phyloP scores from a whole-genome alignment of 2,797 vertebrate species.

The Picus viridis region DNA sequence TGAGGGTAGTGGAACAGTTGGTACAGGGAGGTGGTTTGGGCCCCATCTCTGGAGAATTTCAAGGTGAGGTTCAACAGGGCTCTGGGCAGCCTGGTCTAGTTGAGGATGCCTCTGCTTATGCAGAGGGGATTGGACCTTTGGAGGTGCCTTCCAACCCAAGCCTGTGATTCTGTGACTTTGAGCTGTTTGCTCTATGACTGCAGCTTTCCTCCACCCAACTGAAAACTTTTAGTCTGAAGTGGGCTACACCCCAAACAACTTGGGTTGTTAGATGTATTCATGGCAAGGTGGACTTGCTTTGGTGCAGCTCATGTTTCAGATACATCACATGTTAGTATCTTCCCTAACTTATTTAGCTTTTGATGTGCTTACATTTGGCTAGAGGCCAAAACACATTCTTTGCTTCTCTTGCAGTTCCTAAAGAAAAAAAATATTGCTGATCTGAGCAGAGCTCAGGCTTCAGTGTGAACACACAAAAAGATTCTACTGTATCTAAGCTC shows the following conservation, averaged over 20 bases:
- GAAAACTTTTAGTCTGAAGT: not conserved
- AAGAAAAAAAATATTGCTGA: not conserved
- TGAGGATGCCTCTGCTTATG: no score
- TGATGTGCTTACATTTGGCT: not conserved
- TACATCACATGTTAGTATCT: not conserved
- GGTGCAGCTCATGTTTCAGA: not conserved
- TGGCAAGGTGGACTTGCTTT: not conserved
- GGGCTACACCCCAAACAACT: not conserved
- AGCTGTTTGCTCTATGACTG: not conserved
- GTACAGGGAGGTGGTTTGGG: no score
- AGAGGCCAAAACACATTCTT: not conserved
- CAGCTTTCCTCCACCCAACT: accelerated
- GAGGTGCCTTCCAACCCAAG: no score
- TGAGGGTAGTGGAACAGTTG: no score
- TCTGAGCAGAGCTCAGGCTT: not conserved
- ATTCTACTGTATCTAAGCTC: not conserved
- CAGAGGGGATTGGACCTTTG: no score
- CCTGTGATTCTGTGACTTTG: no score
- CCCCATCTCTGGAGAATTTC: no score
- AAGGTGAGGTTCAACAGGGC: no score
- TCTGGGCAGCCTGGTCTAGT: no score
- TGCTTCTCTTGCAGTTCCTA: not conserved
- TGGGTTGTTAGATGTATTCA: accelerated
- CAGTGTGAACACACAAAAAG: not conserved
- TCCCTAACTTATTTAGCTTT: not conserved